phyloP scores from a whole-genome alignment of 2,113 vertebrate genomes.

The Propithecus coquereli region DNA sequence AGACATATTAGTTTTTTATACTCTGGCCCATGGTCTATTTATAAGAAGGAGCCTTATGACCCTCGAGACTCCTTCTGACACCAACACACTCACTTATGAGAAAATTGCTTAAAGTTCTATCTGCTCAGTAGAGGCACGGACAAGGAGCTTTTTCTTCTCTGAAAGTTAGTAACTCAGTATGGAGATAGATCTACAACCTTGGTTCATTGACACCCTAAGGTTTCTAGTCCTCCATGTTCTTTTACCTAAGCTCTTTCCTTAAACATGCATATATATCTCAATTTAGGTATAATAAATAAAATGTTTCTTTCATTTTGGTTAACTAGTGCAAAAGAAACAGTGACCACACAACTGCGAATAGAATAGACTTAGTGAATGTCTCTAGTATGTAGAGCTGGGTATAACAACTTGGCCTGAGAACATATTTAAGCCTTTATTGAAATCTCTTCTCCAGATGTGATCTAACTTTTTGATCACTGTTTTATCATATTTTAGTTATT shows the following conservation, averaged over 20 bases:
- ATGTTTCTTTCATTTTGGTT: not conserved
- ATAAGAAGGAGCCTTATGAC: not conserved
- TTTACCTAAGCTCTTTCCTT: not conserved
- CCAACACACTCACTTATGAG: not conserved
- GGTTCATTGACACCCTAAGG: not conserved
- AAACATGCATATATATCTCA: not conserved
- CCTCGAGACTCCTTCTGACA: not conserved
- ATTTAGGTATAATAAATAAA: not conserved
- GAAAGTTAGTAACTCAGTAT: not conserved
- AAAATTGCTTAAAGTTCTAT: not conserved
- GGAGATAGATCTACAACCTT: not conserved
- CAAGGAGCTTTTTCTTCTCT: not conserved
- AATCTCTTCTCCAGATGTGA: not conserved
- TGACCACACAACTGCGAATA: not conserved
- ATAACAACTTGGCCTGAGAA: not conserved
- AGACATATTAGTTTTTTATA: not conserved
- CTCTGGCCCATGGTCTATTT: not conserved
- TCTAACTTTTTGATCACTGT: not conserved
- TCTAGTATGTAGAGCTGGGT: not conserved
- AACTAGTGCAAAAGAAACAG: not conserved
- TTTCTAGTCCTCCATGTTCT: not conserved
- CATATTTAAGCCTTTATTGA: not conserved
- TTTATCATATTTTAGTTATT: not conserved
- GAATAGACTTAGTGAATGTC: not conserved
- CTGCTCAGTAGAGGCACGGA: not conserved